A percentile compares a stretch with the other conserved stretches of the same genome.
phyloP scores from a whole-genome alignment of 2,113 vertebrate species.

The Cyanoderma ruficeps region DNA sequence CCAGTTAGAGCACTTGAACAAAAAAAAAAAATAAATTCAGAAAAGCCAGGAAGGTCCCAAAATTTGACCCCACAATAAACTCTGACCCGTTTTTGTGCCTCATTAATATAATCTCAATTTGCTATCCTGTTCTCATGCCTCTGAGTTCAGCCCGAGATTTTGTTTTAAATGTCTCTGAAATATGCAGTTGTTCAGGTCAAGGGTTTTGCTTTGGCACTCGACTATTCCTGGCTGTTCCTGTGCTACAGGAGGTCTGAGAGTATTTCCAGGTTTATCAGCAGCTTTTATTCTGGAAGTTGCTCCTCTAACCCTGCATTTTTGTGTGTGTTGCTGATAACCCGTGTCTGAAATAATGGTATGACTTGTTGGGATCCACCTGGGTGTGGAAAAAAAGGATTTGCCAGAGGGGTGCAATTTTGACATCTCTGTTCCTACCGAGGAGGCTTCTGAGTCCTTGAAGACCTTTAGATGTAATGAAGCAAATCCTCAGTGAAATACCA shows the following conservation, averaged over 20 bases:
- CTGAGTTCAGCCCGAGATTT: not conserved
- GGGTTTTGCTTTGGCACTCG: slow-evolving; percentile 24
- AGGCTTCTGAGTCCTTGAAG: slow-evolving; percentile 10
- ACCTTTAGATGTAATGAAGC: not conserved
- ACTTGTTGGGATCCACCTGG: not conserved
- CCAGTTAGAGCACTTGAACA: not conserved
- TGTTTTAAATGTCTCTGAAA: not conserved
- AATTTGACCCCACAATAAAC: not conserved
- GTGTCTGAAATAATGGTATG: slow-evolving; percentile 9
- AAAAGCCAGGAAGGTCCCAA: not conserved
- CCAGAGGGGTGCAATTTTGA: not conserved
- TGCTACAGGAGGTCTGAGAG: not conserved
- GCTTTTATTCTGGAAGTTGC: not conserved
- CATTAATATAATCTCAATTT: not conserved
- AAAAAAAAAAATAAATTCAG: not conserved
- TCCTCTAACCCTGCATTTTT: not conserved
- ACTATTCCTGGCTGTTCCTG: slow-evolving; percentile 16
- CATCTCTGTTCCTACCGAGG: accelerated
- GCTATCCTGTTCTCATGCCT: not conserved
- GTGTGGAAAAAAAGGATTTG: not conserved
- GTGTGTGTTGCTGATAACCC: not conserved
- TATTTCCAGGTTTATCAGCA: slow-evolving; percentile 61
- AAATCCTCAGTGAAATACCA: not conserved
- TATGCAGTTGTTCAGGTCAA: slow-evolving; percentile 28
- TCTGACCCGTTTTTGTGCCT: not conserved